These are phyloP conservation scores for Zoanthus gigantus DNA, from an alignment of 92 coral and sea anemone genomes.

Conservation along the genomic window DNA sequence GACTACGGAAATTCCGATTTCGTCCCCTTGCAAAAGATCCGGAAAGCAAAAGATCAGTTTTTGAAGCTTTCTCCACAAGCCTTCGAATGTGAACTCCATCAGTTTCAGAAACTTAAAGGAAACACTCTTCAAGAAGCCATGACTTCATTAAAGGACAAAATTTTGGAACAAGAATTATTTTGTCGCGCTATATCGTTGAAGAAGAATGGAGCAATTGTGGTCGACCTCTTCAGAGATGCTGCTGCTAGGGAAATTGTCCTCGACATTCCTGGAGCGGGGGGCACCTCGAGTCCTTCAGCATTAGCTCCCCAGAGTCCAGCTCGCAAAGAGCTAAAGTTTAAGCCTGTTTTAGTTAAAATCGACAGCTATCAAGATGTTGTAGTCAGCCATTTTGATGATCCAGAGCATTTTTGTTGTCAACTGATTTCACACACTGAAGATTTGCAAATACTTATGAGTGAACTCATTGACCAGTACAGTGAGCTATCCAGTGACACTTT, in stretches of 20 bases:
- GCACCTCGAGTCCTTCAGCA: conserved; percentile 36
- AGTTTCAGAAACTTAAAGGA: conserved; percentile 66
- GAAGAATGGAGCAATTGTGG: conserved; percentile 66
- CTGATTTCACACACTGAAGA: conserved; percentile 68
- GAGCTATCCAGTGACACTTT: conserved; percentile 73
- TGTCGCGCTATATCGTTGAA: conserved; percentile 83
- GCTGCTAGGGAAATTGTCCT: conserved; percentile 64
- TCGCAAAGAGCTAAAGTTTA: conserved; percentile 54
- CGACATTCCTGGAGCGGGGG: conserved; percentile 66
- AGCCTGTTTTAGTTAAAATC: conserved; percentile 49
- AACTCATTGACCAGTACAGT: conserved; percentile 76
- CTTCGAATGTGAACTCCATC: conserved; percentile 87
- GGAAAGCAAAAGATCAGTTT: conserved; percentile 73
- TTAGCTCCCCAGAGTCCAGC: not conserved
- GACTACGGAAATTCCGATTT: conserved; percentile 95
- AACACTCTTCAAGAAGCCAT: conserved; percentile 56
- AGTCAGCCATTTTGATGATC: conserved; percentile 78
- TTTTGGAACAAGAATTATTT: conserved; percentile 82
- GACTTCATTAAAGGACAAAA: conserved; percentile 61
- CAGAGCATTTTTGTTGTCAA: conserved; percentile 84
- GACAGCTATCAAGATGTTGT: conserved; percentile 76
- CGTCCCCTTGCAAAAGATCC: conserved; percentile 66
- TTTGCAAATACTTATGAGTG: conserved; percentile 73
- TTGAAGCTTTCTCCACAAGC: conserved; percentile 81
- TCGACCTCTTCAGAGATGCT: conserved; percentile 78